A percentile compares a stretch with the other conserved stretches of the same genome.
Conservation (phyloP, 2,797 vertebrate genomes). For the Leptoclinus maculatus region DNA sequence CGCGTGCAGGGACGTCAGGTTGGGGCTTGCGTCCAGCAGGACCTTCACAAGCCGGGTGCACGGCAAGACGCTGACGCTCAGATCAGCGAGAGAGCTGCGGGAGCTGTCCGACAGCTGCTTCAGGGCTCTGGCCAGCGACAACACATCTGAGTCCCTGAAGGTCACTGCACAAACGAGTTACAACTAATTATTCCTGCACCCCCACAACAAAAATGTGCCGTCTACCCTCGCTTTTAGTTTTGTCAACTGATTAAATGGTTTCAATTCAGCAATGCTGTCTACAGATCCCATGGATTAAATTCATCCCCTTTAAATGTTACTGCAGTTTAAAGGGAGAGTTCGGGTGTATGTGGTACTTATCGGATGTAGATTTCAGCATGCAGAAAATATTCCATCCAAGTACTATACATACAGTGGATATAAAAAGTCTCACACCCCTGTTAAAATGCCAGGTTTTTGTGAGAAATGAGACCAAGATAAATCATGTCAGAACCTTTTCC, state of each 20-base stretch:
- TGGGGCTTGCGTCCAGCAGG: constrained; percentile 65
- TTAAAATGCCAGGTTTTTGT: too few relatives aligned
- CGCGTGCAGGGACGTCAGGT: constrained; percentile 62
- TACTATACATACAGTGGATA: too few relatives aligned
- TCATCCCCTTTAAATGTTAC: neutral
- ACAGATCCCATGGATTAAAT: too few relatives aligned
- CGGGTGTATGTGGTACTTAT: too few relatives aligned
- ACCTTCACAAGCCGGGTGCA: constrained; percentile 36
- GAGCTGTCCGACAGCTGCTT: constrained; percentile 62
- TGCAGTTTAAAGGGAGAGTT: neutral
- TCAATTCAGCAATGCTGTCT: neutral
- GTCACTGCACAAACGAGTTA: constrained; percentile 54
- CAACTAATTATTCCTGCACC: neutral
- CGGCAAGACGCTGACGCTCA: constrained; percentile 67
- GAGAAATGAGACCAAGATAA: too few relatives aligned
- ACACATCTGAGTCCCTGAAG: constrained; percentile 55
- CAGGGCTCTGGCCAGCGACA: constrained; percentile 65
- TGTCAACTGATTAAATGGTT: neutral
- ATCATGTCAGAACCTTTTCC: too few relatives aligned
- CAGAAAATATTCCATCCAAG: too few relatives aligned
- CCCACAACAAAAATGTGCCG: neutral
- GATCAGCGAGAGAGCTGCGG: constrained; percentile 60
- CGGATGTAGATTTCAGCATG: too few relatives aligned
- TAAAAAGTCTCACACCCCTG: too few relatives aligned
- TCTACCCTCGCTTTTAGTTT: neutral